Percentiles rank a stretch among this genome's conserved stretches.
Conservation (phyloP, 2,888 invertebrate species). For the Drosophila leonis region DNA sequence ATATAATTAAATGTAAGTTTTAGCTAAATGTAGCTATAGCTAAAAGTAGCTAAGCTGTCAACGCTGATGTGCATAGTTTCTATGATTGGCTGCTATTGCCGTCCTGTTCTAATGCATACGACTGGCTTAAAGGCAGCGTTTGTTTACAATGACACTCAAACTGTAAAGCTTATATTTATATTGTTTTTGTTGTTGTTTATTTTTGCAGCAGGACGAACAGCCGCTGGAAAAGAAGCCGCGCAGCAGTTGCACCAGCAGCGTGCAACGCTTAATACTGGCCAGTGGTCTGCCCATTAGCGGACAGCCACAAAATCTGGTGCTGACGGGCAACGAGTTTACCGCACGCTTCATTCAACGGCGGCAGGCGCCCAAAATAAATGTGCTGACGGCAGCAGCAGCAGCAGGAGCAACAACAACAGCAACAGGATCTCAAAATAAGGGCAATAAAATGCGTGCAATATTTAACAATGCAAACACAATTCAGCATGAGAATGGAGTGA, state of each 20-base stretch:
- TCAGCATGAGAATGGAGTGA: conserved; percentile 82
- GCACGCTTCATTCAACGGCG: conserved; percentile 81
- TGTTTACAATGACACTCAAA: conserved; percentile 10
- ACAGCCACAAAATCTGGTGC: conserved; percentile 79
- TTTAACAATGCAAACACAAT: conserved; percentile 80
- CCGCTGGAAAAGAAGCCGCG: conserved; percentile 76
- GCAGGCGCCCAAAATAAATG: conserved; percentile 66
- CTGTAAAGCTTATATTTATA: neutral
- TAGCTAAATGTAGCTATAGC: neutral
- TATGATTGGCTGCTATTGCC: neutral
- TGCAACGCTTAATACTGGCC: conserved; percentile 81
- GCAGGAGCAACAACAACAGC: conserved; percentile 32
- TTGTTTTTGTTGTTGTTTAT: neutral
- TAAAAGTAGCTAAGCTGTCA: neutral
- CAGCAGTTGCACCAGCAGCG: conserved; percentile 49
- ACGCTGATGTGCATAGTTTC: neutral
- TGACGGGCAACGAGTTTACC: conserved; percentile 81
- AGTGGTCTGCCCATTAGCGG: conserved; percentile 80
- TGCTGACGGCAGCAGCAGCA: conserved; percentile 39
- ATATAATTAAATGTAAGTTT: neutral
- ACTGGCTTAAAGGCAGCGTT: neutral
- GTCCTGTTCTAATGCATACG: conserved; percentile 19
- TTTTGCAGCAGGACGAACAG: conserved; percentile 77
- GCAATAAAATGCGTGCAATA: conserved; percentile 80
- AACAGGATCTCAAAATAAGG: conserved; percentile 56